These are phyloP conservation scores for Drosophila mimetica DNA, from an alignment of 2,888 invertebrate species.

Conservation along the genomic window DNA sequence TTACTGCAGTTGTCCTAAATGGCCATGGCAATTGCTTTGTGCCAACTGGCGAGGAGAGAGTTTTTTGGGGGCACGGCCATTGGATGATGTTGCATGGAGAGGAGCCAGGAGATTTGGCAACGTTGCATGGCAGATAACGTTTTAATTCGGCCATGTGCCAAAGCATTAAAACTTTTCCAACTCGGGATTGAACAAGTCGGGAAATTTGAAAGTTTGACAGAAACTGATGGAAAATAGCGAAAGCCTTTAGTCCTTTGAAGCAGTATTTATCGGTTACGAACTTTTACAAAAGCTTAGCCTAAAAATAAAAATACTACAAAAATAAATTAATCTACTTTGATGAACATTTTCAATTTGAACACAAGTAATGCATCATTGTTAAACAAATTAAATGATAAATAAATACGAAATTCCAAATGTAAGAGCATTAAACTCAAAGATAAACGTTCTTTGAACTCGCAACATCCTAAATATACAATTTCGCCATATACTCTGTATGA, in stretches of 20 bases:
- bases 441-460: constrained; percentile 3
- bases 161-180: constrained; percentile 59
- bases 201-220: constrained; percentile 22
- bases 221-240: constrained; percentile 17
- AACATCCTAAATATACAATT: neutral
- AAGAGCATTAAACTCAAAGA: neutral
- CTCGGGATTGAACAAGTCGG: constrained; percentile 33
- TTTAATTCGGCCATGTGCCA: constrained; percentile 72
- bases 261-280: neutral
- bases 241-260: constrained; percentile 1
- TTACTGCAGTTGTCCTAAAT: constrained; percentile 53
- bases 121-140: constrained; percentile 40
- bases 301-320: neutral
- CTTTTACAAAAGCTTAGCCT: too few relatives aligned
- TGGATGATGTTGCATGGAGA: constrained; percentile 24
- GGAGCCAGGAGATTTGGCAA: constrained; percentile 42
- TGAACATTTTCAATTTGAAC: too few relatives aligned
- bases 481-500: neutral
- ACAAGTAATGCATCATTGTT: too few relatives aligned
- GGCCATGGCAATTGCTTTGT: constrained; percentile 63
- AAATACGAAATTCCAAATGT: neutral
- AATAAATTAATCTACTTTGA: neutral
- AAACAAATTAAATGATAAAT: neutral
- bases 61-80: constrained; percentile 48
- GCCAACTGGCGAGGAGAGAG: constrained; percentile 43